phyloP scores from a whole-genome alignment of 2,113 vertebrate species.

The Oreochromis aureus region DNA sequence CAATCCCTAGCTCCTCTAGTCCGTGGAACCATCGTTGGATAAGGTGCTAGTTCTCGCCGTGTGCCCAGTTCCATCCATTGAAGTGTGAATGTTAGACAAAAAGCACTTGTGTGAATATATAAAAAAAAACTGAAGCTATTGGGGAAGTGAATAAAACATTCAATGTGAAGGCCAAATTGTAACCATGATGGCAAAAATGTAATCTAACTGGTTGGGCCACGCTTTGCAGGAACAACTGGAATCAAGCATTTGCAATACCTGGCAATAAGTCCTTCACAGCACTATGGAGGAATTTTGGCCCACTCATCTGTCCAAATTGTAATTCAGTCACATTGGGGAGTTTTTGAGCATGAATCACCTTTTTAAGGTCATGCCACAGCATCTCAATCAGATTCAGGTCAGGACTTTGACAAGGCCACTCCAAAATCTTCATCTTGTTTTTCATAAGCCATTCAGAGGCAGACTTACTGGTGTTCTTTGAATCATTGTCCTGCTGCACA shows the following conservation, averaged over 20 bases:
- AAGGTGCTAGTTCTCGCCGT: not conserved
- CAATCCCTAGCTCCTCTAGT: not conserved
- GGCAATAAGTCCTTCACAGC: not conserved
- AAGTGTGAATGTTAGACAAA: not conserved
- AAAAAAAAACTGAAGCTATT: not conserved
- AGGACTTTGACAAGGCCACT: not conserved
- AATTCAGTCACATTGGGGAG: not conserved
- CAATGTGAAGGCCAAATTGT: not conserved
- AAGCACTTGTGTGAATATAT: not conserved
- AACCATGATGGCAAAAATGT: not conserved
- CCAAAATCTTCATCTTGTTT: not conserved
- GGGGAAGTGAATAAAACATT: not conserved
- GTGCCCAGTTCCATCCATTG: not conserved
- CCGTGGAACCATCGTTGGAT: not conserved
- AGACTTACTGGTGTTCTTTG: not conserved
- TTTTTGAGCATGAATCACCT: not conserved
- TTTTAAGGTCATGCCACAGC: not conserved
- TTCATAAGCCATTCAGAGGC: not conserved
- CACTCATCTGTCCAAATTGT: not conserved
- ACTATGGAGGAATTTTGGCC: not conserved
- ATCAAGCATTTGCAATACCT: not conserved
- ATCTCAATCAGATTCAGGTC: not conserved
- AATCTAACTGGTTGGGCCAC: not conserved
- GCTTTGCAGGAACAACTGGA: not conserved
- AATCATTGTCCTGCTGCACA: not conserved